phyloP scores from a whole-genome alignment of 2,797 vertebrate genomes.

The Chrosomus eos region DNA sequence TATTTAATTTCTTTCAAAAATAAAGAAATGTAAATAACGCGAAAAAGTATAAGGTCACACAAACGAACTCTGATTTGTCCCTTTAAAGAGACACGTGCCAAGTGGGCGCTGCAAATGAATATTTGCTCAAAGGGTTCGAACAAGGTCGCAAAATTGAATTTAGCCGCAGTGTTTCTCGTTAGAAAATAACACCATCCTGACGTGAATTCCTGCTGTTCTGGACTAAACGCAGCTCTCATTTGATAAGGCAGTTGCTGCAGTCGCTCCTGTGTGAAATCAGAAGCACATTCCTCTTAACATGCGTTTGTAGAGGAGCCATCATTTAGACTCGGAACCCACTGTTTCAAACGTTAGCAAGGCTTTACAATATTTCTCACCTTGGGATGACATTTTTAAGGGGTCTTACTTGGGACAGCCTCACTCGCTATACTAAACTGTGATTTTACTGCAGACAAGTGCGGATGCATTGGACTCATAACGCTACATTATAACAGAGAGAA shows the following conservation, averaged over 20 bases:
- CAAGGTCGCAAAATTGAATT: constrained; percentile 16
- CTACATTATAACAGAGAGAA: neutral
- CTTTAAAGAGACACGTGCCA: constrained; percentile 8
- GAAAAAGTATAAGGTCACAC: neutral
- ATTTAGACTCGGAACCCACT: neutral
- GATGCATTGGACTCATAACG: neutral
- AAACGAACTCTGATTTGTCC: neutral
- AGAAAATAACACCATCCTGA: neutral
- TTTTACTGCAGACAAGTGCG: neutral
- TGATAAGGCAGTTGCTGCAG: neutral
- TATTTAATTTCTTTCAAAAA: neutral
- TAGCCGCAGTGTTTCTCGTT: neutral
- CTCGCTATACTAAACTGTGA: neutral
- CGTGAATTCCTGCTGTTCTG: neutral
- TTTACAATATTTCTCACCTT: constrained; percentile 71
- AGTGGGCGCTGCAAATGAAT: neutral
- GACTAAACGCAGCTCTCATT: neutral
- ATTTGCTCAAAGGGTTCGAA: constrained; percentile 27
- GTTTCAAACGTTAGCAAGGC: constrained; percentile 57
- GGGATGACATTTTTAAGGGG: constrained; percentile 67
- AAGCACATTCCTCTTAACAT: neutral
- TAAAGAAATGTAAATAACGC: neutral
- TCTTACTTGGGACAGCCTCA: constrained; percentile 52
- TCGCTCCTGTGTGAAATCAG: neutral
- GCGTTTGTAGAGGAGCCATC: neutral